A percentile compares a stretch with the other conserved stretches of the same genome.
Evolutionary conservation across 1,140 invertebrate genomes (phyloP).

Genomic region (Anthonomus grandis): DNA sequence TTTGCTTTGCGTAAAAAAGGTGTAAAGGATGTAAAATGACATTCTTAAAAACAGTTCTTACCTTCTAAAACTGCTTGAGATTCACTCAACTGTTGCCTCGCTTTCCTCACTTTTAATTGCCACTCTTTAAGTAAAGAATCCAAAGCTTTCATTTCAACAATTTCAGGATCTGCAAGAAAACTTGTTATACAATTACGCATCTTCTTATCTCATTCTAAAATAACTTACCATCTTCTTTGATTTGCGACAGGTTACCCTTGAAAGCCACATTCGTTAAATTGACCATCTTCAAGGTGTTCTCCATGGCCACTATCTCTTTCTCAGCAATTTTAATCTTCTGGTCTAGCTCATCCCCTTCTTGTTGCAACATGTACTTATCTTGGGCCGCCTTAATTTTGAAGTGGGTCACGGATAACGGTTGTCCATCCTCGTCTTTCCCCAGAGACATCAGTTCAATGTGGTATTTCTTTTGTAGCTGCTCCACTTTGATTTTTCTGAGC

Average conservation of each 20-base stretch:
- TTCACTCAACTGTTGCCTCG: conserved; percentile 26
- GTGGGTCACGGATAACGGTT: conserved; percentile 59
- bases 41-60: no score
- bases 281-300: conserved; percentile 67
- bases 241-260: conserved; percentile 53
- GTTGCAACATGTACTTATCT: conserved; percentile 63
- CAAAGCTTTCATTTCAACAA: conserved; percentile 36
- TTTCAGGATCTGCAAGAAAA: conserved; percentile 34
- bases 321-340: conserved; percentile 63
- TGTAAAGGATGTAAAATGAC: no score
- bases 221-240: conserved; percentile 51
- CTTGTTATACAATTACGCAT: background rate
- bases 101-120: conserved; percentile 18
- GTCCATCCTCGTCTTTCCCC: conserved; percentile 59
- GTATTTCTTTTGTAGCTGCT: conserved; percentile 57
- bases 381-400: conserved; percentile 68
- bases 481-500: conserved; percentile 56
- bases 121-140: conserved; percentile 34
- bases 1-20: no score
- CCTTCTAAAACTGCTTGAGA: conserved; percentile 33
- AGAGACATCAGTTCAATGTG: conserved; percentile 30
- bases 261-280: conserved; percentile 64
- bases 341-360: conserved; percentile 68
- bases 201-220: conserved; percentile 4
- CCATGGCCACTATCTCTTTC: conserved; percentile 68